A percentile compares a stretch with the other conserved stretches of the same genome.
phyloP scores from a whole-genome alignment of 2,888 invertebrate genomes.

The Parnassius mnemosyne region DNA sequence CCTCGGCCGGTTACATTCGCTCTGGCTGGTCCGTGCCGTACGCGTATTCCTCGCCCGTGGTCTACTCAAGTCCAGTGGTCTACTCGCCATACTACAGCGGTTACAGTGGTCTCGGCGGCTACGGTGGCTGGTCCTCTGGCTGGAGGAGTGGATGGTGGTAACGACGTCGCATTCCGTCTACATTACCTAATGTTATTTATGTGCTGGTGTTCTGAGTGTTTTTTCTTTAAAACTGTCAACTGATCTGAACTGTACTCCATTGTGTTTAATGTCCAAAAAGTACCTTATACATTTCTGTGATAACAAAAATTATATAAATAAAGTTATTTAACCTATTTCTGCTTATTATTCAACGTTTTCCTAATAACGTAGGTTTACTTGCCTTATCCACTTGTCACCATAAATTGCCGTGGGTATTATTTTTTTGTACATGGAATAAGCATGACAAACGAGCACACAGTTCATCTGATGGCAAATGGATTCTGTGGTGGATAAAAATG shows the following conservation, averaged over 20 bases:
- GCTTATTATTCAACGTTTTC: neutral
- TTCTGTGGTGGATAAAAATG: too few relatives aligned
- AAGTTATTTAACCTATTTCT: constrained; percentile 1
- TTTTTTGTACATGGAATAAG: too few relatives aligned
- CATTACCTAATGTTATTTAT: neutral
- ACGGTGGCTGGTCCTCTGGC: constrained; percentile 22
- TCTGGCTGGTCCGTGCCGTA: constrained; percentile 31
- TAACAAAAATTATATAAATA: constrained; percentile 9
- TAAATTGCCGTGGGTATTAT: too few relatives aligned
- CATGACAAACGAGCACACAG: too few relatives aligned
- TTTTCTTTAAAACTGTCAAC: too few relatives aligned
- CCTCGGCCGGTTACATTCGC: constrained; percentile 48
- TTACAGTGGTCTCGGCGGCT: constrained; percentile 12
- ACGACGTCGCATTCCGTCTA: neutral
- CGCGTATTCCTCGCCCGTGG: constrained; percentile 25
- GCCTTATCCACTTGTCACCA: too few relatives aligned
- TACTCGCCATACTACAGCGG: constrained; percentile 22
- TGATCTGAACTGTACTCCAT: neutral
- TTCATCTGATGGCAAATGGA: too few relatives aligned
- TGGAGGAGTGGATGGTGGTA: constrained; percentile 17
- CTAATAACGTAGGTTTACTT: too few relatives aligned
- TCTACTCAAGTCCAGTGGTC: constrained; percentile 24
- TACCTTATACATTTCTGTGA: constrained; percentile 9
- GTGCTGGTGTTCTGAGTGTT: too few relatives aligned
- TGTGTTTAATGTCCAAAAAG: too few relatives aligned